These are phyloP conservation scores for Orthosia incerta DNA, from an alignment of 2,888 invertebrate genomes.

Conservation along the genomic window DNA sequence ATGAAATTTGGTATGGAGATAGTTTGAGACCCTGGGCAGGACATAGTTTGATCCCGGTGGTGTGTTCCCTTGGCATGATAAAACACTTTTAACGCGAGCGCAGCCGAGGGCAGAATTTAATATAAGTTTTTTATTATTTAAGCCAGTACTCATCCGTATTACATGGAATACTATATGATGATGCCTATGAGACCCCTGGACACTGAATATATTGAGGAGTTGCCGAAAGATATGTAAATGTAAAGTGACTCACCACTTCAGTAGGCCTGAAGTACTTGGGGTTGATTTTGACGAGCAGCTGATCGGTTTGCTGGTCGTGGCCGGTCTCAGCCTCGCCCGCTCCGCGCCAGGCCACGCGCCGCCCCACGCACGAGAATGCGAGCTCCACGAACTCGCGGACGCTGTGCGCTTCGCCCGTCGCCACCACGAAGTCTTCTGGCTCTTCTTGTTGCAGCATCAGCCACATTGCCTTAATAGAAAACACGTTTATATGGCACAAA, in stretches of 20 bases:
- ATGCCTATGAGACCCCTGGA: no score
- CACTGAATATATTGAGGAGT: no score
- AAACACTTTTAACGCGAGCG: no score
- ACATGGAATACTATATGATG: no score
- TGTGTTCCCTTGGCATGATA: no score
- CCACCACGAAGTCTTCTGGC: constrained; percentile 99
- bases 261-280: constrained; percentile 36
- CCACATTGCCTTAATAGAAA: constrained; percentile 96
- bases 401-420: constrained; percentile 98
- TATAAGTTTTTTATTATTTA: no score
- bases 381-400: constrained; percentile 99
- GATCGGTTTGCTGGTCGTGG: constrained; percentile 31
- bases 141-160: no score
- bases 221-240: not conserved
- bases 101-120: no score
- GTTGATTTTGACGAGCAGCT: constrained; percentile 39
- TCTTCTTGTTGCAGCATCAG: constrained; percentile 98
- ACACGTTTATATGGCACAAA: no score
- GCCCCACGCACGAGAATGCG: constrained; percentile 96
- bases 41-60: no score
- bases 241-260: constrained; percentile 38
- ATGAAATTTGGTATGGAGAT: no score
- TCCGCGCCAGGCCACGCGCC: constrained; percentile 95
- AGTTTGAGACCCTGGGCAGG: no score
- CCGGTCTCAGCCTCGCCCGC: constrained; percentile 94